phyloP scores from a whole-genome alignment of 1,140 invertebrate species.

The Halesus radiatus region DNA sequence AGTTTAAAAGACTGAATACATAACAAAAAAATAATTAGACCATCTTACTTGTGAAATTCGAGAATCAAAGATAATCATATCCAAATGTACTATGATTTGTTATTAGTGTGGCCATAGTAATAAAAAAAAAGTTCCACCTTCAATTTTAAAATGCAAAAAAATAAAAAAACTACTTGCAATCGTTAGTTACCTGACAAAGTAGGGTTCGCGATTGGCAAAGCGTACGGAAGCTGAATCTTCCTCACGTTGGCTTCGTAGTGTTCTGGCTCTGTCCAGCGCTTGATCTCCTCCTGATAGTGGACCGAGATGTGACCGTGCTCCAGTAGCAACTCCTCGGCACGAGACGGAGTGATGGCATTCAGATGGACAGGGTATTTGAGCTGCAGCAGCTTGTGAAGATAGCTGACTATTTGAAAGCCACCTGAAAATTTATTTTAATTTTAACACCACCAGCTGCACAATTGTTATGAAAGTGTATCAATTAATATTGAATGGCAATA shows the following conservation, averaged over 20 bases:
- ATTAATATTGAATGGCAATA: no score
- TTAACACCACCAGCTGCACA: no score
- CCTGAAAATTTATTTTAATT: conserved; percentile 70
- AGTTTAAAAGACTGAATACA: no score
- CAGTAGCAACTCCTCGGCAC: conserved; percentile 89
- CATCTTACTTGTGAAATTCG: no score
- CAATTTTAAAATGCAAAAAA: no score
- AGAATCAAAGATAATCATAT: no score
- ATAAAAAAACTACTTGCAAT: no score
- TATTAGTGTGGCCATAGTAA: no score
- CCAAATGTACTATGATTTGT: no score
- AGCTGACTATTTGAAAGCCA: conserved; percentile 87
- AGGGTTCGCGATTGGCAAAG: conserved; percentile 71
- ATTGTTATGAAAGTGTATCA: no score
- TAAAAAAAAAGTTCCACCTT: no score
- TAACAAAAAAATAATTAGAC: no score
- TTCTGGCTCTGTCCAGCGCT: conserved; percentile 83
- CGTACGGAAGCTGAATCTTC: conserved; percentile 88
- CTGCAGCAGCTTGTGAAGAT: conserved; percentile 91
- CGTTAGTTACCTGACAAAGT: conserved; percentile 66
- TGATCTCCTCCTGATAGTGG: conserved; percentile 85
- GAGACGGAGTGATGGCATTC: conserved; percentile 86
- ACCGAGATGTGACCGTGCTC: conserved; percentile 83
- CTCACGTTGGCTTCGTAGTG: conserved; percentile 89
- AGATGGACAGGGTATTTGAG: conserved; percentile 94